Conservation (phyloP, 2,113 vertebrate genomes). For the Aix galericulata region DNA sequence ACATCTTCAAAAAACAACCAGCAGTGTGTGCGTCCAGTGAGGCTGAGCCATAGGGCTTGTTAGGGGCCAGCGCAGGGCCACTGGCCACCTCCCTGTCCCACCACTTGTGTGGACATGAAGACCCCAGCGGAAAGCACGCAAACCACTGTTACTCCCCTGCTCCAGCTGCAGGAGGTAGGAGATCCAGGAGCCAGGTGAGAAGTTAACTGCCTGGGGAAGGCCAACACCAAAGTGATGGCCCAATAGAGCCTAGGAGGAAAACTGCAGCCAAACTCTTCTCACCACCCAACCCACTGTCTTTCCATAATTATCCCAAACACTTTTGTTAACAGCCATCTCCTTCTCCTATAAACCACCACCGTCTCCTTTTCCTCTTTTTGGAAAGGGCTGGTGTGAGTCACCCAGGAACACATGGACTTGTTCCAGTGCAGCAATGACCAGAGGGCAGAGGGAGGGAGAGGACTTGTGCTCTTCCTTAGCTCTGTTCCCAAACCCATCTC, state of each 20-base stretch:
- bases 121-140: too few species aligned
- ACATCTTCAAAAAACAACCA: not conserved
- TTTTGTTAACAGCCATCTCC: not conserved
- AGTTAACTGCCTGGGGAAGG: not conserved
- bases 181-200: not conserved
- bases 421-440: fast-evolving
- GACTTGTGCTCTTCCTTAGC: not conserved
- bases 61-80: fast-evolving
- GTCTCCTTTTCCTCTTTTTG: not conserved
- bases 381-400: not conserved
- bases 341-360: not conserved
- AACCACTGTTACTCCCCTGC: too few species aligned
- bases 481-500: not conserved
- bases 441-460: not conserved
- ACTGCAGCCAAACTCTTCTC: not conserved
- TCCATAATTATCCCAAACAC: not conserved
- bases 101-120: too few species aligned
- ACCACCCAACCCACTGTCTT: not conserved
- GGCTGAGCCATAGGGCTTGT: fast-evolving
- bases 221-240: fast-evolving
- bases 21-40: fast-evolving
- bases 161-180: fast-evolving
- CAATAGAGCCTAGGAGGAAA: not conserved
- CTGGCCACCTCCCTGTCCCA: not conserved
- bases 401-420: not conserved